These are phyloP conservation scores for Anthrax anthrax DNA, from an alignment of 2,888 invertebrate species.

Conservation along the genomic window DNA sequence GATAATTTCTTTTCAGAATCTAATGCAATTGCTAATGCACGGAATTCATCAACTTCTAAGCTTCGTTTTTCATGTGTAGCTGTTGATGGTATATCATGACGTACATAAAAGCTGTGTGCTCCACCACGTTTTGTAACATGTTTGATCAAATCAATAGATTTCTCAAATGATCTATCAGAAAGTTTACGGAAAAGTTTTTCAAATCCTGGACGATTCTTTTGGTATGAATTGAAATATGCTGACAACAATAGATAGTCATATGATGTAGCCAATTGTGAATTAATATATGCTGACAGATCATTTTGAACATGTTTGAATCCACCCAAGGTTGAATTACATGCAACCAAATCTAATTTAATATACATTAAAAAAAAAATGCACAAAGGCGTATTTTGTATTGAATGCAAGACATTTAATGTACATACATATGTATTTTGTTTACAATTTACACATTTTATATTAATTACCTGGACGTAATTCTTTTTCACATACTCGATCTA, in stretches of 20 bases:
- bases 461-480: too few relatives aligned
- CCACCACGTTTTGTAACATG: conserved; percentile 62
- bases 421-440: too few relatives aligned
- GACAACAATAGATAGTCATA: conserved; percentile 62
- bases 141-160: conserved; percentile 60
- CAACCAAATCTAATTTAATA: not conserved
- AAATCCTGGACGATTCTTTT: conserved; percentile 62
- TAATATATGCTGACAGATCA: conserved; percentile 31
- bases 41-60: conserved; percentile 44
- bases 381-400: too few relatives aligned
- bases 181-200: conserved; percentile 55
- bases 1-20: conserved; percentile 62
- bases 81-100: conserved; percentile 16
- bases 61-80: conserved; percentile 12
- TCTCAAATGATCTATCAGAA: conserved; percentile 60
- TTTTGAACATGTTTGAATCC: conserved; percentile 22
- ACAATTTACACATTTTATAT: too few relatives aligned
- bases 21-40: conserved; percentile 56
- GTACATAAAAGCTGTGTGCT: conserved; percentile 38
- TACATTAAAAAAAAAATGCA: too few relatives aligned
- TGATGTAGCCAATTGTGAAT: conserved; percentile 53
- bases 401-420: too few relatives aligned
- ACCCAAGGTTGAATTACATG: conserved; percentile 11
- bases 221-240: conserved; percentile 61
- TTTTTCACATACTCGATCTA: conserved; percentile 42